Conservation (phyloP, 2,888 invertebrate genomes). For the Antitype chi region DNA sequence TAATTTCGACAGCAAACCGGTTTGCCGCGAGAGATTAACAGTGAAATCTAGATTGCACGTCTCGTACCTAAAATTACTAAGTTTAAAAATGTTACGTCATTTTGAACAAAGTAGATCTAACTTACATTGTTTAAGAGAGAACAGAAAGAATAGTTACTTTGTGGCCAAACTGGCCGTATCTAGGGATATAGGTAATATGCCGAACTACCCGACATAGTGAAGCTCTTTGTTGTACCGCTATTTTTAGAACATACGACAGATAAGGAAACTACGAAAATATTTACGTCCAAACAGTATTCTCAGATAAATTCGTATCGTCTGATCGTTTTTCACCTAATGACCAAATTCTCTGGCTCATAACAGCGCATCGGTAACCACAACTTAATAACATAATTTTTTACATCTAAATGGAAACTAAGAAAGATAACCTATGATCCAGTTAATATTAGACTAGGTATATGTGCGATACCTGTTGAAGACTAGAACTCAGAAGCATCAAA, state of each 20-base stretch:
- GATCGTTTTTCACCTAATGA: not conserved
- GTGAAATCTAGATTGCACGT: constrained; percentile 25
- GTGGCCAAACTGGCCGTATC: constrained; percentile 6
- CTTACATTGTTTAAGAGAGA: constrained; percentile 46
- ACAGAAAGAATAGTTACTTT: constrained; percentile 32
- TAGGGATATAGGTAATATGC: not conserved
- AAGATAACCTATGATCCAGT: not conserved
- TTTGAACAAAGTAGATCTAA: constrained; percentile 31
- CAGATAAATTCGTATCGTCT: not conserved
- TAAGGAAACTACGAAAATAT: not conserved
- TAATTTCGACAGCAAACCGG: too few species aligned
- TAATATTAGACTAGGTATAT: too few species aligned
- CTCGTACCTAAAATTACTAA: constrained; percentile 32
- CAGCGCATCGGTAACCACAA: not conserved
- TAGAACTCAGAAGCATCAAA: not conserved
- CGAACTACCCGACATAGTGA: constrained; percentile 1
- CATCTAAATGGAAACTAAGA: not conserved
- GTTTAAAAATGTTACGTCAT: constrained; percentile 41
- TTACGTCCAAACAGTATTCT: not conserved
- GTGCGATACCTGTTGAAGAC: not conserved
- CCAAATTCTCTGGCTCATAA: not conserved
- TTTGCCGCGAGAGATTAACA: constrained; percentile 17
- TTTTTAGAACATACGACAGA: constrained; percentile 27
- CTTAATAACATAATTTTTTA: not conserved
- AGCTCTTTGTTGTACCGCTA: not conserved